Conservation (phyloP, 2,113 vertebrate species). For the Gadus chalcogrammus region DNA sequence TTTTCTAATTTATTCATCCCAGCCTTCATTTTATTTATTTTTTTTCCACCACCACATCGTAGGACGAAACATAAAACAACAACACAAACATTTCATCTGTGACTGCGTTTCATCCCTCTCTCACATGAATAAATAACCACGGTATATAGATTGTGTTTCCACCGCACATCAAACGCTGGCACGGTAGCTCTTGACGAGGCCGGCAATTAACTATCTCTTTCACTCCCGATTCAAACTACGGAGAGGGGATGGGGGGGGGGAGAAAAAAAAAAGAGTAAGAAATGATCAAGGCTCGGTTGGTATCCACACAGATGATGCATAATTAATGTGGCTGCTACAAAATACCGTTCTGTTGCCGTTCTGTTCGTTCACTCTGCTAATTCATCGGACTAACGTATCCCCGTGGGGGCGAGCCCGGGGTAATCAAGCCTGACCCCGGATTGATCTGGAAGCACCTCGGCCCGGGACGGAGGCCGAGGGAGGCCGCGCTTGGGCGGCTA, state of each 20-base stretch:
- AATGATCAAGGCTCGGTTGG: conserved; percentile 69
- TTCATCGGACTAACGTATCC: conserved; percentile 75
- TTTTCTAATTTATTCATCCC: conserved; percentile 17
- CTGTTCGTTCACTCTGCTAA: conserved; percentile 70
- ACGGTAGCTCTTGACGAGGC: conserved; percentile 60
- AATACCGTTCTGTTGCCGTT: conserved; percentile 74
- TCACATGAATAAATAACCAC: conserved; percentile 61
- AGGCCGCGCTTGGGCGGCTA: conserved; percentile 30
- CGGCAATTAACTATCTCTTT: conserved; percentile 70
- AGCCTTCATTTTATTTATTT: not conserved
- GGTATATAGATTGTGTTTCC: conserved; percentile 37
- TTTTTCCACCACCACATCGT: conserved; percentile 3
- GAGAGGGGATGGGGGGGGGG: too few relatives aligned
- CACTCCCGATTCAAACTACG: conserved; percentile 56
- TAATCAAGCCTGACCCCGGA: conserved; percentile 66
- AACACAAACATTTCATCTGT: conserved; percentile 41
- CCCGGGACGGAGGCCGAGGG: conserved; percentile 47
- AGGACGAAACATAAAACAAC: conserved; percentile 31
- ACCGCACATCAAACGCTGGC: conserved; percentile 53
- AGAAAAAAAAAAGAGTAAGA: conserved; percentile 42
- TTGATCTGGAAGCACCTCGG: conserved; percentile 55
- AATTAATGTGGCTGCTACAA: conserved; percentile 77
- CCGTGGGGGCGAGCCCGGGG: conserved; percentile 42
- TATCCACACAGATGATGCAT: conserved; percentile 69
- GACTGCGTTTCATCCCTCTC: conserved; percentile 40